These are phyloP conservation scores for Thaleichthys pacificus DNA, from an alignment of 2,797 vertebrate genomes.

Conservation along the genomic window DNA sequence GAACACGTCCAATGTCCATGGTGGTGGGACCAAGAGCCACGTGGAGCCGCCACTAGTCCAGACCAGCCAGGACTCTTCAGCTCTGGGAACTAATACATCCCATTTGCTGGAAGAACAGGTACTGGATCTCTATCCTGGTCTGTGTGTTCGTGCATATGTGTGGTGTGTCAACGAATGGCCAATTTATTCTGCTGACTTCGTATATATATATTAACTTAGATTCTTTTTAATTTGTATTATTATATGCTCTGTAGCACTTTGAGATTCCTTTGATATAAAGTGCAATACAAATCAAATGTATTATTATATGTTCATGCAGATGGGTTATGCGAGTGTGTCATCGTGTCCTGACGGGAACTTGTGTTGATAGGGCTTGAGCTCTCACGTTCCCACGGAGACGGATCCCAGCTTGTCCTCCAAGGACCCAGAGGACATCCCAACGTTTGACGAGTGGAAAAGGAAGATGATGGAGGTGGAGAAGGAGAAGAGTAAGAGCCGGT, in stretches of 20 bases:
- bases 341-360: conserved; percentile 42
- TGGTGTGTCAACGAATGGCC: too few relatives aligned
- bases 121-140: not conserved
- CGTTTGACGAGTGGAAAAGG: conserved; percentile 97
- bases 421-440: conserved; percentile 91
- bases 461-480: conserved; percentile 97
- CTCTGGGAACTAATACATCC: conserved; percentile 58
- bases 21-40: conserved; percentile 60
- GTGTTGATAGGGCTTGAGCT: conserved; percentile 53
- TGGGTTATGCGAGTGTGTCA: not conserved
- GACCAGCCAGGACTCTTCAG: conserved; percentile 28
- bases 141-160: not conserved
- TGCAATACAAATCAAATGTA: too few relatives aligned
- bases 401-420: conserved; percentile 57
- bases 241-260: too few relatives aligned
- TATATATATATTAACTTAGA: too few relatives aligned
- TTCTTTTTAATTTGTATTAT: too few relatives aligned
- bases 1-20: conserved; percentile 67
- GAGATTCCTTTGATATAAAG: too few relatives aligned
- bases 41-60: conserved; percentile 41
- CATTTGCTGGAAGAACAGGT: conserved; percentile 52
- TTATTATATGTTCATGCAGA: too few relatives aligned
- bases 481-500: conserved; percentile 84
- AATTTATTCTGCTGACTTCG: too few relatives aligned
- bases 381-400: conserved; percentile 46